These are phyloP conservation scores for Hippolais icterina DNA, from an alignment of 2,113 vertebrate species.

Conservation along the genomic window DNA sequence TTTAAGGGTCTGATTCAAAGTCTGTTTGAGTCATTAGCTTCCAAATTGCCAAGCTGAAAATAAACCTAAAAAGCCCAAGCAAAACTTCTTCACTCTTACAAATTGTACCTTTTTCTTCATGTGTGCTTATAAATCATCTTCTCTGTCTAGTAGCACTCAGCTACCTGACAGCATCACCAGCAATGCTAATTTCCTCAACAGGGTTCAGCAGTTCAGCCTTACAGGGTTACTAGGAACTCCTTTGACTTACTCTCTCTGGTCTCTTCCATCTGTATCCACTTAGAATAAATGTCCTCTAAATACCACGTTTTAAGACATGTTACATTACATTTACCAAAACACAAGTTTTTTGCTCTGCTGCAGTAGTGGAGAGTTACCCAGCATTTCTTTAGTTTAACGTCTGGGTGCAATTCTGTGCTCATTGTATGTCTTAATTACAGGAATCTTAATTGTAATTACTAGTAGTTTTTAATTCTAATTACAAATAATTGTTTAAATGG, in stretches of 20 bases:
- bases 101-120: background rate
- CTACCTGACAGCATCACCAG: conserved; percentile 3
- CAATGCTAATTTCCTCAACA: conserved; percentile 7
- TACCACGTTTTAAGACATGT: background rate
- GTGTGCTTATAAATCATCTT: background rate
- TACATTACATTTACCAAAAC: background rate
- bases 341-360: background rate
- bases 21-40: background rate
- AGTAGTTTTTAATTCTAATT: background rate
- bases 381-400: background rate
- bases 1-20: background rate
- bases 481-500: background rate
- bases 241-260: background rate
- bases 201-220: conserved; percentile 54
- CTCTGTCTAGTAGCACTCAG: background rate
- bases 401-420: background rate
- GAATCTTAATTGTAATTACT: background rate
- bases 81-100: background rate
- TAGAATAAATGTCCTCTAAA: background rate
- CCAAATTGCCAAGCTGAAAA: background rate
- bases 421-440: background rate
- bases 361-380: background rate
- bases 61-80: background rate
- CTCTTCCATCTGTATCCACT: conserved; percentile 38
- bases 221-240: background rate